Evolutionary conservation across 2,113 vertebrate species (phyloP).

Genomic region (Ictidomys tridecemlineatus): DNA sequence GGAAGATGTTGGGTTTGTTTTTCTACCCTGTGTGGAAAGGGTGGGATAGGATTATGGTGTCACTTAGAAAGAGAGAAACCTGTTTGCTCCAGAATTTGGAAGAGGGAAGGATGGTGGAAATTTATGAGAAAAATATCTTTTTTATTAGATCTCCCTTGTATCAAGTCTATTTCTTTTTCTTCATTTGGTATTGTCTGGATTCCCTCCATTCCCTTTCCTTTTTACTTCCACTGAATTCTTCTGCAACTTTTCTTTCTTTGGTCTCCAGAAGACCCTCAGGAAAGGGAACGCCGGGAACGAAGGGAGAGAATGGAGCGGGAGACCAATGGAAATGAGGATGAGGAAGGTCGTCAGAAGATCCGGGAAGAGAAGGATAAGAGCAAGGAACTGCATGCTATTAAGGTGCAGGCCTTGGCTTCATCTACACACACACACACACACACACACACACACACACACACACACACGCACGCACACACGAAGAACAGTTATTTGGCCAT

Average conservation of each 20-base stretch:
- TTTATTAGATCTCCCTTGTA: not conserved
- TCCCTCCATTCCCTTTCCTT: not conserved
- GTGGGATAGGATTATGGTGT: not conserved
- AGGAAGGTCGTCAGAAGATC: conserved; percentile 96
- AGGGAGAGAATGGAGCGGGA: conserved; percentile 97
- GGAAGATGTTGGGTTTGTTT: conserved; percentile 96
- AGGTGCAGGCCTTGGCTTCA: conserved; percentile 86
- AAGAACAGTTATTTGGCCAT: not conserved
- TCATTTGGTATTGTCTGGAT: not conserved
- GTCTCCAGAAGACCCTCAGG: conserved; percentile 96
- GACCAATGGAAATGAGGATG: conserved; percentile 96
- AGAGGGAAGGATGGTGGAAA: not conserved
- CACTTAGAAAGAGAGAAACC: not conserved
- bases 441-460: too few relatives aligned
- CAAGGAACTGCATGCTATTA: conserved; percentile 98
- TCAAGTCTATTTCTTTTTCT: not conserved
- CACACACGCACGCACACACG: too few relatives aligned
- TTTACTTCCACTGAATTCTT: conserved; percentile 20
- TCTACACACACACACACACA: not conserved
- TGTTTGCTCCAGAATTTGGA: conserved; percentile 17
- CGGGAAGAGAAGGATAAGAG: conserved; percentile 98
- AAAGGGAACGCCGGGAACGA: conserved; percentile 95
- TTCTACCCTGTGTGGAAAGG: not conserved
- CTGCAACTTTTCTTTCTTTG: conserved; percentile 64
- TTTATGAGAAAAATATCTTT: not conserved